Conservation (phyloP, 2,113 vertebrate species). For the Chamaetylas fuelleborni region DNA sequence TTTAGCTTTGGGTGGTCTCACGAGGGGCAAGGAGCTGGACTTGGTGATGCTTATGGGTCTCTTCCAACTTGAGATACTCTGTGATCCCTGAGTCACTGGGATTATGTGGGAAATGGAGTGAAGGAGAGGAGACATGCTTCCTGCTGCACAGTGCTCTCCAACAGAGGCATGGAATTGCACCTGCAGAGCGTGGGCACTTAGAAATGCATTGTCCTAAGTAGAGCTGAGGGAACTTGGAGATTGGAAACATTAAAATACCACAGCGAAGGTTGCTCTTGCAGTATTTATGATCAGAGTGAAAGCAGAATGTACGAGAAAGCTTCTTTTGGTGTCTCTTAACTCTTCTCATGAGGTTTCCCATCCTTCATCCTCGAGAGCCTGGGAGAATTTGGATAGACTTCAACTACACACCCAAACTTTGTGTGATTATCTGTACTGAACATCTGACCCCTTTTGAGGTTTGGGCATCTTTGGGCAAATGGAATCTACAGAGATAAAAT, state of each 20-base stretch:
- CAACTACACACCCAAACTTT: constrained; percentile 46
- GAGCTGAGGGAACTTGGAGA: constrained; percentile 7
- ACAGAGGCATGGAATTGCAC: not conserved
- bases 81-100: not conserved
- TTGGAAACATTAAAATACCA: constrained; percentile 59
- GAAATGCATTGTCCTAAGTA: not conserved
- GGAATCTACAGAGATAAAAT: constrained; percentile 57
- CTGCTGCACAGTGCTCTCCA: not conserved
- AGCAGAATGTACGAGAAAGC: constrained; percentile 51
- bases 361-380: constrained; percentile 28
- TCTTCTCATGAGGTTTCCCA: constrained; percentile 33
- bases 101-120: not conserved
- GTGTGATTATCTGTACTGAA: constrained; percentile 57
- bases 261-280: constrained; percentile 50
- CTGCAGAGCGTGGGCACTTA: not conserved
- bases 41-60: not conserved
- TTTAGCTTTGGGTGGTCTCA: not conserved
- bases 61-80: not conserved
- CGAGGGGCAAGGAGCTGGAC: fast-evolving
- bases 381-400: constrained; percentile 54
- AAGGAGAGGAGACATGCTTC: not conserved
- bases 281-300: constrained; percentile 61
- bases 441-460: constrained; percentile 64
- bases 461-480: constrained; percentile 60
- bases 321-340: constrained; percentile 49